Percentiles rank a stretch among this genome's conserved stretches.
phyloP scores from a whole-genome alignment of 2,888 invertebrate species.

The Archaeoteleia sp. region DNA sequence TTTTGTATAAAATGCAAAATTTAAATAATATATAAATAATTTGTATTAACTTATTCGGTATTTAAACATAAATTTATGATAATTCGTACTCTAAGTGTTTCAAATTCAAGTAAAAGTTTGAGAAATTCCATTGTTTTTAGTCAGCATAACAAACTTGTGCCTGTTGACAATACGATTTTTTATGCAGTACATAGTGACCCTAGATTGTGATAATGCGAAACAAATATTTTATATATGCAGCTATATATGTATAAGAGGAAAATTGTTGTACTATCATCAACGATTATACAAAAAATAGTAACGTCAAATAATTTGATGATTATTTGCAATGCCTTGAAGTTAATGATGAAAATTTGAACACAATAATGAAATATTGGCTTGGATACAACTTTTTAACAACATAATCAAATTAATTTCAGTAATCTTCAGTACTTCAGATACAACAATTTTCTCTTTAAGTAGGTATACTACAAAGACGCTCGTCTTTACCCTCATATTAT shows the following conservation, averaged over 20 bases:
- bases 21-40: constrained; percentile 30
- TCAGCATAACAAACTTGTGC: constrained; percentile 33
- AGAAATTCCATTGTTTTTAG: constrained; percentile 15
- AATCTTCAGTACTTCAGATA: too few relatives aligned
- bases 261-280: constrained; percentile 17
- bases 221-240: constrained; percentile 36
- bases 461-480: constrained; percentile 37
- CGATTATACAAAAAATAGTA: not conserved
- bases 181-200: constrained; percentile 32
- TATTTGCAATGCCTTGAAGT: too few relatives aligned
- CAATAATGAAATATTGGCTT: too few relatives aligned
- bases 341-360: too few relatives aligned
- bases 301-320: not conserved
- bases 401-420: too few relatives aligned
- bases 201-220: constrained; percentile 53
- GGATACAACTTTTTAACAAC: too few relatives aligned
- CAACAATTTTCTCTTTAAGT: constrained; percentile 40
- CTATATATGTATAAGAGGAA: constrained; percentile 18
- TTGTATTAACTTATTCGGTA: constrained; percentile 37
- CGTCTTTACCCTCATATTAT: constrained; percentile 43
- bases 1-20: constrained; percentile 13
- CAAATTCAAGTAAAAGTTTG: constrained; percentile 19
- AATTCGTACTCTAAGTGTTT: too few relatives aligned
- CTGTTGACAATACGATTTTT: constrained; percentile 46
- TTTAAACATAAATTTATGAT: constrained; percentile 29